These are phyloP conservation scores for Pseudomugil gertrudae DNA, from an alignment of 2,797 vertebrate species.

Conservation along the genomic window DNA sequence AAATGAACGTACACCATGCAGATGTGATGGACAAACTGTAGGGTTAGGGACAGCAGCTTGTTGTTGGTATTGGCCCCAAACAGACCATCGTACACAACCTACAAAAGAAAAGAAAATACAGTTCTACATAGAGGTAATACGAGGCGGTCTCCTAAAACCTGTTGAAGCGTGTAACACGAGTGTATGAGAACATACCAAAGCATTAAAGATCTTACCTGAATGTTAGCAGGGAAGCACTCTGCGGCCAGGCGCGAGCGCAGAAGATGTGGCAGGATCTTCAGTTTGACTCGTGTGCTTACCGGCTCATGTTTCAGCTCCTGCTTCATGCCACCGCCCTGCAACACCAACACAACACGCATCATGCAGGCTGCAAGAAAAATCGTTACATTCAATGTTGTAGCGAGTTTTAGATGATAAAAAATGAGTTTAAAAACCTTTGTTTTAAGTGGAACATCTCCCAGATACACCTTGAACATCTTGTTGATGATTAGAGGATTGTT, in stretches of 20 bases:
- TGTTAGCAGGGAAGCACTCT: conserved; percentile 96
- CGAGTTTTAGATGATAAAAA: background rate
- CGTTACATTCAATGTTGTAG: background rate
- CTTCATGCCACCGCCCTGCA: conserved; percentile 89
- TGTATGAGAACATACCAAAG: background rate
- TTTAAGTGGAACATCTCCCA: conserved; percentile 98
- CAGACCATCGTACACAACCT: conserved; percentile 98
- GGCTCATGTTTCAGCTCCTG: conserved; percentile 96
- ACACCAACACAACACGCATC: background rate
- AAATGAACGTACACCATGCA: conserved; percentile 79
- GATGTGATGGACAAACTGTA: conserved; percentile 99
- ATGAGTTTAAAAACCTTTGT: conserved; percentile 86
- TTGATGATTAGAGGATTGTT: conserved; percentile 95
- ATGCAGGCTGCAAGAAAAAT: background rate
- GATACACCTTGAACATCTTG: conserved; percentile 97
- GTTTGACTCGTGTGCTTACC: conserved; percentile 95
- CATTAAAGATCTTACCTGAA: conserved; percentile 85
- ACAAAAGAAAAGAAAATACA: conserved; percentile 10
- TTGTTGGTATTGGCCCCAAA: conserved; percentile 97
- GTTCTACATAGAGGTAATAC: too few species aligned
- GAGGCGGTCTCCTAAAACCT: too few species aligned
- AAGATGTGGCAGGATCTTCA: conserved; percentile 97
- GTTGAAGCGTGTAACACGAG: too few species aligned
- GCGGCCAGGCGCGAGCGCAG: conserved; percentile 93
- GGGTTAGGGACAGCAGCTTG: conserved; percentile 92